Conservation (phyloP, 2,797 vertebrate species). For the Toxotes lorentzi region DNA sequence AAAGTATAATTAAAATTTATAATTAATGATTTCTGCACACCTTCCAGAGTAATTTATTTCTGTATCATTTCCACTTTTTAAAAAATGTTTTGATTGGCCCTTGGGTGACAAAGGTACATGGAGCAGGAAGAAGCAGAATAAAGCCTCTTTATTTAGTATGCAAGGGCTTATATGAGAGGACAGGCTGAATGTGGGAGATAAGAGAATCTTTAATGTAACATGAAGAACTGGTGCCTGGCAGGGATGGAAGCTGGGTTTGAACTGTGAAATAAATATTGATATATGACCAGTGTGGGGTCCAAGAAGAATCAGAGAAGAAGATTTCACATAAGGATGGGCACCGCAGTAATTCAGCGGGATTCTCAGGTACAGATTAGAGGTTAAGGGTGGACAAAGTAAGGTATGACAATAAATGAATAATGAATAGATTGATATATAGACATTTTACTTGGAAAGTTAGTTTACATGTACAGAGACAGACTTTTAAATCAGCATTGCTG, state of each 20-base stretch:
- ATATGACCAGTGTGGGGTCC: background rate
- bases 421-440: background rate
- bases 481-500: background rate
- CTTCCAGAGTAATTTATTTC: background rate
- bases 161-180: background rate
- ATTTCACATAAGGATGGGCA: background rate
- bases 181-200: background rate
- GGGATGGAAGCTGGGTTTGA: background rate
- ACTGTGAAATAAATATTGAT: slow-evolving; percentile 16
- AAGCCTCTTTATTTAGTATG: background rate
- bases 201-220: slow-evolving; percentile 6
- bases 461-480: background rate
- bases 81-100: background rate
- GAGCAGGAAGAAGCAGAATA: background rate
- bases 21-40: background rate
- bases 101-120: background rate
- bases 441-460: background rate
- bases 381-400: background rate
- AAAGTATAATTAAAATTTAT: background rate
- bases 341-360: background rate
- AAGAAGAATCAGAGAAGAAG: slow-evolving; percentile 7
- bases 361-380: background rate
- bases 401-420: background rate
- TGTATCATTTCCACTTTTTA: background rate
- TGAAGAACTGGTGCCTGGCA: background rate